phyloP scores from a whole-genome alignment of 2,797 vertebrate genomes.

The Pantherophis alleghaniensis region DNA sequence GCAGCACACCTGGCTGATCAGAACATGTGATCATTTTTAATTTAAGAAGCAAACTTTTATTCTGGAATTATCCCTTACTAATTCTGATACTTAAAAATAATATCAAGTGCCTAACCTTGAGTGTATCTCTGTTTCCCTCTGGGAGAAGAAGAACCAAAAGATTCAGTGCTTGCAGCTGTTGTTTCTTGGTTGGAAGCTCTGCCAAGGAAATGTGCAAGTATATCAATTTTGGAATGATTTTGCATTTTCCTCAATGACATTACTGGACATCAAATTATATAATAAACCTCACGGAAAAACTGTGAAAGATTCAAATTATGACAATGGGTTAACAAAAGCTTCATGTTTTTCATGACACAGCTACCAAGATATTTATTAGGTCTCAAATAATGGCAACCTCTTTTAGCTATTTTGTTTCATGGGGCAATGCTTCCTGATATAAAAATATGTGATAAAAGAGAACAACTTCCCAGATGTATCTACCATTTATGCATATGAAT shows the following conservation, averaged over 20 bases:
- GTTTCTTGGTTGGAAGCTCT: slow-evolving; percentile 89
- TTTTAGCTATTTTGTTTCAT: slow-evolving; percentile 44
- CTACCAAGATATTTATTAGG: slow-evolving; percentile 53
- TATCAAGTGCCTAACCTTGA: slow-evolving; percentile 80
- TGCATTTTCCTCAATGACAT: slow-evolving; percentile 22
- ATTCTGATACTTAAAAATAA: slow-evolving; percentile 26
- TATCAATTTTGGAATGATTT: slow-evolving; percentile 31
- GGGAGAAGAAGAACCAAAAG: slow-evolving; percentile 92
- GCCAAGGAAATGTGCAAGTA: slow-evolving; percentile 58
- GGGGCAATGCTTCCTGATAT: neutral
- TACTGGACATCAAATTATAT: slow-evolving; percentile 30
- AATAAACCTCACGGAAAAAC: slow-evolving; percentile 19
- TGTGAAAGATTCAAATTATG: slow-evolving; percentile 26
- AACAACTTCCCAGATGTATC: neutral
- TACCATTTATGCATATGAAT: slow-evolving; percentile 15
- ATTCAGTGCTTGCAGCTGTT: slow-evolving; percentile 93
- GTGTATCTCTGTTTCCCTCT: slow-evolving; percentile 84
- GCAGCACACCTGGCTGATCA: neutral
- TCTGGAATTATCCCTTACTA: neutral
- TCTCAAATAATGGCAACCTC: slow-evolving; percentile 52
- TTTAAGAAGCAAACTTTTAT: neutral
- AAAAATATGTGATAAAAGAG: slow-evolving; percentile 26
- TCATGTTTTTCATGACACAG: slow-evolving; percentile 36
- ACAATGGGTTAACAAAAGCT: slow-evolving; percentile 31
- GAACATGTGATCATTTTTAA: too few species aligned